A percentile compares a stretch with the other conserved stretches of the same genome.
phyloP scores from a whole-genome alignment of 2,888 invertebrate genomes.

The Macrophya alboannulata region DNA sequence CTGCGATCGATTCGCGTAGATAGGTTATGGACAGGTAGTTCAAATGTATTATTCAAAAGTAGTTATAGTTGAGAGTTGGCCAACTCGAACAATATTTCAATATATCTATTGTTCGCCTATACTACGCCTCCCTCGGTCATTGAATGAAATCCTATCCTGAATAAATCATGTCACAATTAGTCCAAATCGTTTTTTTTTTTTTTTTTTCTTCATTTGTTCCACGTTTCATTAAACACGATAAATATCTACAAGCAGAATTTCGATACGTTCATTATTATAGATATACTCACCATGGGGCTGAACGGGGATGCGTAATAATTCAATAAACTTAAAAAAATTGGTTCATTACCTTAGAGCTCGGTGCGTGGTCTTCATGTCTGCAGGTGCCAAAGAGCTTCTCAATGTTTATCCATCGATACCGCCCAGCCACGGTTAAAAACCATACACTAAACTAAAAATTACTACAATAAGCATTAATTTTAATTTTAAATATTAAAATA shows the following conservation, averaged over 20 bases:
- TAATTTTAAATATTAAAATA: not conserved
- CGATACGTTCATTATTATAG: not conserved
- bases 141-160: not conserved
- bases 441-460: not conserved
- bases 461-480: not conserved
- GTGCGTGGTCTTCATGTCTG: slow-evolving; percentile 69
- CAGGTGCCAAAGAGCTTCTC: slow-evolving; percentile 48
- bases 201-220: not conserved
- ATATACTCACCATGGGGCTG: no score
- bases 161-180: not conserved
- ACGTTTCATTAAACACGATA: not conserved
- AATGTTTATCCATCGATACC: slow-evolving; percentile 64
- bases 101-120: not conserved
- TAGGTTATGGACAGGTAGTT: not conserved
- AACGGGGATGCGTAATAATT: no score
- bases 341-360: slow-evolving; percentile 66
- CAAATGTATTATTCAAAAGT: not conserved
- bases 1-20: not conserved
- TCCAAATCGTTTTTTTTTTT: no score
- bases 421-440: not conserved
- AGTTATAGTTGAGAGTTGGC: not conserved
- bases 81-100: slow-evolving; percentile 9
- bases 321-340: not conserved
- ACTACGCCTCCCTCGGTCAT: not conserved
- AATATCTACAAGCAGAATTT: not conserved